phyloP scores from a whole-genome alignment of 2,113 vertebrate species.

The Lontra canadensis region DNA sequence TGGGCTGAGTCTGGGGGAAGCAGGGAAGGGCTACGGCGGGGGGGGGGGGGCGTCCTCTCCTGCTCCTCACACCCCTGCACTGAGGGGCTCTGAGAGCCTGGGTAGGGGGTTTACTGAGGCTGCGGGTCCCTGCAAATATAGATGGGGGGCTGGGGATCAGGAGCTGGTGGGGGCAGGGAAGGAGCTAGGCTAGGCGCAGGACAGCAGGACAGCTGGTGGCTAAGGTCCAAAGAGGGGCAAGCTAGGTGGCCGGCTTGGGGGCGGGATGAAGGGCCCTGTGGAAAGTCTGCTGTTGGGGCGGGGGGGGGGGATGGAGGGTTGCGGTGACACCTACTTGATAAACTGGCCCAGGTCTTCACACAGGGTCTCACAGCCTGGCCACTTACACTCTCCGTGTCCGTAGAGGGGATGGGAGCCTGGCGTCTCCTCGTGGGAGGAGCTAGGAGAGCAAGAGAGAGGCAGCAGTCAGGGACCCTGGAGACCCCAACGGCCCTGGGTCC shows the following conservation, averaged over 20 bases:
- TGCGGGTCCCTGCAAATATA: background rate
- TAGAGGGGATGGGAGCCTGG: conserved; percentile 95
- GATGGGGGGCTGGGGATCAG: background rate
- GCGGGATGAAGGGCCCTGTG: too few relatives aligned
- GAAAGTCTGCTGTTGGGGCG: background rate
- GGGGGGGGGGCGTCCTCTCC: background rate
- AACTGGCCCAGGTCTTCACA: conserved; percentile 99
- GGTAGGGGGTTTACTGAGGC: background rate
- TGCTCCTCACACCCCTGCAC: background rate
- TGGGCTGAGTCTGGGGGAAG: background rate
- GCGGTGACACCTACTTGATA: conserved; percentile 92
- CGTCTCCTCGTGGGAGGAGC: conserved; percentile 93
- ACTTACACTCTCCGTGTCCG: conserved; percentile 98
- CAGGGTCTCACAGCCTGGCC: conserved; percentile 99
- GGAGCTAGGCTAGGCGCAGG: background rate
- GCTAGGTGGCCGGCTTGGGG: background rate
- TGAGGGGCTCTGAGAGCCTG: background rate
- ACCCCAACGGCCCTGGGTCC: background rate
- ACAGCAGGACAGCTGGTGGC: background rate
- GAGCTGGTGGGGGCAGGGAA: background rate
- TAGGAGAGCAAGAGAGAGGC: conserved; percentile 53
- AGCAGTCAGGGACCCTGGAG: background rate
- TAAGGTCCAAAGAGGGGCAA: background rate
- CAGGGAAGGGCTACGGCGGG: background rate
- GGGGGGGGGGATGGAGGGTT: too few relatives aligned